These are phyloP conservation scores for Acheta domesticus DNA, from an alignment of 2,888 invertebrate species.

Conservation along the genomic window DNA sequence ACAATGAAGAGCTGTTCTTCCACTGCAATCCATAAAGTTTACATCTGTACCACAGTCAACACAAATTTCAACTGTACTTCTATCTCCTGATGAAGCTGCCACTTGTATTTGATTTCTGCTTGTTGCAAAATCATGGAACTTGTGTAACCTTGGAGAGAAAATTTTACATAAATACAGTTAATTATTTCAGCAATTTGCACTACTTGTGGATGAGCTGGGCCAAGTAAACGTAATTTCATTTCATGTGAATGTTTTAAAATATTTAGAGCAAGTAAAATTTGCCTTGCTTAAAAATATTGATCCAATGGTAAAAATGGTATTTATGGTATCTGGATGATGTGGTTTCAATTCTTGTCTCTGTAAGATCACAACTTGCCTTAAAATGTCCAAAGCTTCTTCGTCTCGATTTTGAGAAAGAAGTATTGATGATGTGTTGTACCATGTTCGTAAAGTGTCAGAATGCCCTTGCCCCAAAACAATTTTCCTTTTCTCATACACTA, in stretches of 20 bases:
- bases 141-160: neutral
- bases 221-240: constrained; percentile 28
- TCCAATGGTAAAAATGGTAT: neutral
- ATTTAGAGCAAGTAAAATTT: constrained; percentile 29
- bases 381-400: neutral
- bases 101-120: neutral
- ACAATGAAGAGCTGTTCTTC: constrained; percentile 37
- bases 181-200: constrained; percentile 18
- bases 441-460: constrained; percentile 32
- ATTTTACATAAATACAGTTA: neutral
- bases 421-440: constrained; percentile 29
- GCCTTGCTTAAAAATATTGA: constrained; percentile 33
- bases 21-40: constrained; percentile 29
- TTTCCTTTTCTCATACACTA: constrained; percentile 25
- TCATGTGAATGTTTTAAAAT: constrained; percentile 21
- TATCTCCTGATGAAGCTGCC: neutral
- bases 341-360: neutral
- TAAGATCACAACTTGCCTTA: neutral
- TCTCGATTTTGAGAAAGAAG: neutral
- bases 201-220: constrained; percentile 24
- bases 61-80: neutral
- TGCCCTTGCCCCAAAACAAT: constrained; percentile 24
- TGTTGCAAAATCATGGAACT: neutral
- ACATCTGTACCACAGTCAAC: constrained; percentile 20
- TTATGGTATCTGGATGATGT: constrained; percentile 22